phyloP scores from a whole-genome alignment of 2,113 vertebrate genomes.

The Mandrillus leucophaeus region DNA sequence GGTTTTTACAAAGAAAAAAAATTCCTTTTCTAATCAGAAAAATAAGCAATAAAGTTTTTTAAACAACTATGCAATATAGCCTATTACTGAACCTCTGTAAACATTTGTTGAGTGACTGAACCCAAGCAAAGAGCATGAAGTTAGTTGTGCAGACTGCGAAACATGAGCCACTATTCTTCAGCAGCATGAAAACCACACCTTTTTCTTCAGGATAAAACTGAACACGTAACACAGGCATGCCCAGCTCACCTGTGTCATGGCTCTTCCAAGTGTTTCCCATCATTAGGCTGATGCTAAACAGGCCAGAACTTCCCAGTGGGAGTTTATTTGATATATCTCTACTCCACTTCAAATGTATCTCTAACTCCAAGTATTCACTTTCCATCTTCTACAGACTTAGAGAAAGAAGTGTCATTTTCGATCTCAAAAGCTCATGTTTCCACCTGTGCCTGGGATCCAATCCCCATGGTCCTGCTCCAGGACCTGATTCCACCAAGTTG shows the following conservation, averaged over 20 bases:
- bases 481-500: neutral
- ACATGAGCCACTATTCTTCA: neutral
- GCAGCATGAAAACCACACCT: neutral
- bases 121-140: slow-evolving; percentile 5
- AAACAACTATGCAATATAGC: neutral
- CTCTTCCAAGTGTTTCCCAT: neutral
- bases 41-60: neutral
- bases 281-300: neutral
- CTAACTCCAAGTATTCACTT: neutral
- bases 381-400: neutral
- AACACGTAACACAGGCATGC: neutral
- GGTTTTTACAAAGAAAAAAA: neutral
- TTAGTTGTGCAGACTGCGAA: neutral
- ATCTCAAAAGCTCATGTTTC: neutral
- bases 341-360: neutral
- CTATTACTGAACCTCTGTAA: neutral
- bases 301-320: neutral
- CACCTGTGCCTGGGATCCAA: neutral
- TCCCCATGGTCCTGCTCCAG: neutral
- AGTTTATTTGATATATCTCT: neutral
- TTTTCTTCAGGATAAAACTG: neutral
- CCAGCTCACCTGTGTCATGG: neutral
- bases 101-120: slow-evolving; percentile 54
- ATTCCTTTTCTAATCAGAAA: neutral
- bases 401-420: neutral